Evolutionary conservation across 2,797 vertebrate species (phyloP).

Genomic region (Pachyuromys duprasi): DNA sequence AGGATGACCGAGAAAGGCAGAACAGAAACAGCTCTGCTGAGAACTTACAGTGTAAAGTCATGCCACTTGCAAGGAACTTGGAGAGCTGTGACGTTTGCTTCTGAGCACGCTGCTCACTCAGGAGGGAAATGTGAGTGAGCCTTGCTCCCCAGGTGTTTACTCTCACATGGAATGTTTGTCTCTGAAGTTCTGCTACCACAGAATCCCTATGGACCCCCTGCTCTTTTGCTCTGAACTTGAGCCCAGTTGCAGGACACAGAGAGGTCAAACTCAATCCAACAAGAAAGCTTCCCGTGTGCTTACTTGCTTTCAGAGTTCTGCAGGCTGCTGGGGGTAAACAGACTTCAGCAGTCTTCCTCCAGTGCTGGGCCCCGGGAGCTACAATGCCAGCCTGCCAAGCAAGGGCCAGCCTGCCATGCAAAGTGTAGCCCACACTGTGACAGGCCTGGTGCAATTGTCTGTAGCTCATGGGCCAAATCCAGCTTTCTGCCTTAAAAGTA

Average conservation of each 20-base stretch:
- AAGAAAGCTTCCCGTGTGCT: background rate
- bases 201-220: conserved; percentile 23
- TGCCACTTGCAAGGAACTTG: background rate
- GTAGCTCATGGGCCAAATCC: background rate
- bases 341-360: background rate
- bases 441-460: too few species aligned
- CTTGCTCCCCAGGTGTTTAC: conserved; percentile 50
- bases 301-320: background rate
- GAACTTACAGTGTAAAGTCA: conserved; percentile 38
- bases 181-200: conserved; percentile 29
- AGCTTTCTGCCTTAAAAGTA: background rate
- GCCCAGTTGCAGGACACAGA: background rate
- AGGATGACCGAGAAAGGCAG: conserved; percentile 18
- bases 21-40: background rate
- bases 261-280: background rate
- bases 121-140: conserved; percentile 37
- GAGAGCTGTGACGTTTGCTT: conserved; percentile 50
- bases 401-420: background rate
- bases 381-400: background rate
- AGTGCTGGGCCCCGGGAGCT: background rate
- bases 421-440: background rate
- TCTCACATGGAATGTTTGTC: background rate
- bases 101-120: conserved; percentile 55
- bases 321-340: background rate
- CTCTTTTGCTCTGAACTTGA: conserved; percentile 70